Percentiles rank a stretch among this genome's conserved stretches.
Evolutionary conservation across 2,797 vertebrate genomes (phyloP).

Genomic region (Propithecus perrieri): DNA sequence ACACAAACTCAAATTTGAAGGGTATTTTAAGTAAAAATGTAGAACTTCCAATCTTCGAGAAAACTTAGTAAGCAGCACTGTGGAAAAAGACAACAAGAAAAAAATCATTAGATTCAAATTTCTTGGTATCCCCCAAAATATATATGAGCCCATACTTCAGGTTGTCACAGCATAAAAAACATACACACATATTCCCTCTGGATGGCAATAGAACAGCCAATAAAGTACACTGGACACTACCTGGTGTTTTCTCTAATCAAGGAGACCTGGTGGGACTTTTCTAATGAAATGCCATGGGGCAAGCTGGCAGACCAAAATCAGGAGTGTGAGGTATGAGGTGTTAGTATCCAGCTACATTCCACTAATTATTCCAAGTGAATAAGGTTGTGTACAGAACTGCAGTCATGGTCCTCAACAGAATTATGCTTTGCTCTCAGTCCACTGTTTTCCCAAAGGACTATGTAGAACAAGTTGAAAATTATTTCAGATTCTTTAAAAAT

Average conservation of each 20-base stretch:
- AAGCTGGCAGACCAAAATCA: background rate
- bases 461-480: background rate
- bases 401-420: background rate
- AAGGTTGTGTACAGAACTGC: background rate
- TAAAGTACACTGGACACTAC: background rate
- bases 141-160: background rate
- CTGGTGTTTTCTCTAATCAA: background rate
- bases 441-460: background rate
- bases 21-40: background rate
- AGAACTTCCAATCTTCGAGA: background rate
- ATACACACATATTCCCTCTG: background rate
- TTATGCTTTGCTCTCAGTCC: background rate
- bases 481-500: background rate
- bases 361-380: background rate
- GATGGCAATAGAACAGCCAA: background rate
- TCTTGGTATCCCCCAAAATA: background rate
- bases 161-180: background rate
- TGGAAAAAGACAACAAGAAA: background rate
- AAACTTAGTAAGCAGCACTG: background rate
- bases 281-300: no score
- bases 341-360: background rate
- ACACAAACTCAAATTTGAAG: background rate
- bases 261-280: background rate
- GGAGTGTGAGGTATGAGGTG: background rate
- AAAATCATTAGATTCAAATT: background rate